A percentile compares a stretch with the other conserved stretches of the same genome.
Conservation (phyloP, 2,113 vertebrate species). For the Pseudorectes ferrugineus region DNA sequence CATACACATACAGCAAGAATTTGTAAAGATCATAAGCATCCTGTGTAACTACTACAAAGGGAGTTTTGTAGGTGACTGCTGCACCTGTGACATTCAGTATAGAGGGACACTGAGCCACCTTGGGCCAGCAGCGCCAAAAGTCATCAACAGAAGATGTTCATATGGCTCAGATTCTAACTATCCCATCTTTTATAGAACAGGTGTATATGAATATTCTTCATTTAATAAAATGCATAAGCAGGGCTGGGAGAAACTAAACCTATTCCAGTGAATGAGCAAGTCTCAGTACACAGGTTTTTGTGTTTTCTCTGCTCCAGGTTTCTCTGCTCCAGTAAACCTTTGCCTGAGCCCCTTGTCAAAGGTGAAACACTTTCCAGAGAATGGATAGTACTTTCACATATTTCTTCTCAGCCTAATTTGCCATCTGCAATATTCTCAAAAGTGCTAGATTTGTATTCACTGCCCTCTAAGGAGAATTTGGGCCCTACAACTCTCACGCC, state of each 20-base stretch:
- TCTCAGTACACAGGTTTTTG: neutral
- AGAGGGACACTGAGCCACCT: neutral
- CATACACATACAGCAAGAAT: neutral
- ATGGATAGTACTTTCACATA: neutral
- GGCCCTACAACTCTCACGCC: neutral
- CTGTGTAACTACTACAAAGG: neutral
- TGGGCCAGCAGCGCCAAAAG: neutral
- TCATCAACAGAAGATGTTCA: neutral
- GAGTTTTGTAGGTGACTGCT: neutral
- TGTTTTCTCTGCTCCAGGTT: neutral
- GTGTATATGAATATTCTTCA: neutral
- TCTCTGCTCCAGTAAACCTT: neutral
- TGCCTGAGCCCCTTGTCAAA: neutral
- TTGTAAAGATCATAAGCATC: neutral
- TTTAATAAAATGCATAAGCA: neutral
- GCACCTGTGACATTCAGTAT: neutral
- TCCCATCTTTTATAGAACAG: neutral
- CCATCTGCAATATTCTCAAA: neutral
- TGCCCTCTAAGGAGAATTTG: neutral
- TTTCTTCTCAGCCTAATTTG: neutral
- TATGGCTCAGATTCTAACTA: neutral
- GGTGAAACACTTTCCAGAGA: neutral
- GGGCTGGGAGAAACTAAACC: neutral
- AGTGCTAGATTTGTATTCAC: neutral
- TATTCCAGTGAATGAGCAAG: neutral